Base-by-base conservation (phyloP, 1,140 invertebrate genomes). In the Heterodera schachtii region DNA sequence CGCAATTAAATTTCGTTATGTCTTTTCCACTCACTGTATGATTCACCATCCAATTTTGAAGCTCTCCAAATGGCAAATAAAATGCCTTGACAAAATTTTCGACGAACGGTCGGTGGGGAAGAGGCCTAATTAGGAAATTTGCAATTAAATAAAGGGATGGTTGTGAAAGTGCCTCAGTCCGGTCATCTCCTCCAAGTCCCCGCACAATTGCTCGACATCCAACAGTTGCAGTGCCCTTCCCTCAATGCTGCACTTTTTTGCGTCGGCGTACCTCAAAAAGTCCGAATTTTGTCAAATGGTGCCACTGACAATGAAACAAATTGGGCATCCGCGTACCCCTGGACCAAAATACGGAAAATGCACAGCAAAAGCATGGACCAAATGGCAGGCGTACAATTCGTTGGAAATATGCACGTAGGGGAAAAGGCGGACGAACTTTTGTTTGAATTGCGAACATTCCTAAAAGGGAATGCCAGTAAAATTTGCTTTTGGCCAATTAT, bases 221-320 rank as follows among this genome's bases (percentile, higher is more conserved):
- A 99, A 91, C 90, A 98, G 96, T 97, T 99, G 99, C 3, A 98
- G 90, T 0, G 95, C 97, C 81, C 97, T 91, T 1, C 97, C 97
- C 84, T 95, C 96, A 84, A 96, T 96, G 0, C 95, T 95, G 91
- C 97, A 99, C 90, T 97, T 97, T 84, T 94, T 95, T 1, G 94
- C 94, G 19, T 88, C 87, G 1, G 74, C 73, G 71, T 88, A 86
- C 9, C 86, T 89, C 47, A 81, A 89, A 81, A 57, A 75, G 31
- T 4, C 19, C 49, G 64, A 9, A 52, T 41, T 75, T 75, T 75
- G 6, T 73, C 13, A 3, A 3, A 19, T 73, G 21, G 21, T 73
- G 19, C 21, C n/a, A 46, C 31, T 31, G 31, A 13, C n/a, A 73
- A 73, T n/a, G 47, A 13, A 19, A 73, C 13, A 46, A 4, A 16